Conservation (phyloP, 2,797 vertebrate genomes). For the Enteromius argenteus region DNA sequence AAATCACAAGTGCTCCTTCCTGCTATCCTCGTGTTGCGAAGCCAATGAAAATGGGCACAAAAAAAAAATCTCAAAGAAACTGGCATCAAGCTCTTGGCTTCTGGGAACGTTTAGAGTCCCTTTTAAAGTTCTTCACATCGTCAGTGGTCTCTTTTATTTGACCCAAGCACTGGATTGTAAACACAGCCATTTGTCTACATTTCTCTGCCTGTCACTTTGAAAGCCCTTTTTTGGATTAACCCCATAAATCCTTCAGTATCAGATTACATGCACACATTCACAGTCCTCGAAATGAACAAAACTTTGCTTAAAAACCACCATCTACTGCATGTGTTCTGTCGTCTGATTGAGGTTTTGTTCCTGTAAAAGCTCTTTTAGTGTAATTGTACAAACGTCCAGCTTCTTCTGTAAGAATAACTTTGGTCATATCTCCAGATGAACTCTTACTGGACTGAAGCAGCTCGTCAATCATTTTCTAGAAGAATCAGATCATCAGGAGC, state of each 20-base stretch:
- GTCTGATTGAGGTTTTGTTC: too few relatives aligned
- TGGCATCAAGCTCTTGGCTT: background rate
- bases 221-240: background rate
- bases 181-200: background rate
- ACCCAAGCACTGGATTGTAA: constrained; percentile 19
- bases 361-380: too few relatives aligned
- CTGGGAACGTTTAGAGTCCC: background rate
- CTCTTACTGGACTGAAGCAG: too few relatives aligned
- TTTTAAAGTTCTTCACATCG: background rate
- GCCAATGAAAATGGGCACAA: background rate
- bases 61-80: background rate
- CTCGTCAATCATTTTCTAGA: too few relatives aligned
- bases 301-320: background rate
- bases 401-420: too few relatives aligned
- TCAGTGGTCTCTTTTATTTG: constrained; percentile 20
- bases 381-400: too few relatives aligned
- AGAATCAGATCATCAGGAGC: too few relatives aligned
- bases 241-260: background rate
- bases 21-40: background rate
- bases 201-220: background rate
- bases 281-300: background rate
- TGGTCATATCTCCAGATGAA: too few relatives aligned
- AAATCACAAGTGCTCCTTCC: too few relatives aligned
- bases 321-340: background rate
- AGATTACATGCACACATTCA: background rate